A percentile compares a stretch with the other conserved stretches of the same genome.
Evolutionary conservation across 1,140 invertebrate species (phyloP).

Genomic region (Pachyrhynchus sulphureomaculatus): DNA sequence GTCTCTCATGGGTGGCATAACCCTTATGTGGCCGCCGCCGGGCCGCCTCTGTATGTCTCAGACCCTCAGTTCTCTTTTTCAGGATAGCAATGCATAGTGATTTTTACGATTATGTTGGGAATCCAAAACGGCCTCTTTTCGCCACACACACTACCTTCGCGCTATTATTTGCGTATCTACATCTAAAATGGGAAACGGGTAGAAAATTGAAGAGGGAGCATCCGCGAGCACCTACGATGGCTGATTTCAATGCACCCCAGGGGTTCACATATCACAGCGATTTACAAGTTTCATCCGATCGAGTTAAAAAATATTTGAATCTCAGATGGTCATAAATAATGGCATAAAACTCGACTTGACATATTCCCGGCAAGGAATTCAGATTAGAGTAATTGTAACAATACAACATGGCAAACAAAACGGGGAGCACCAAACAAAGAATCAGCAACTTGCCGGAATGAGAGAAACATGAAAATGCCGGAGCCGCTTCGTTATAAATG

Average conservation of each 20-base stretch:
- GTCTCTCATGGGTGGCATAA: constrained; percentile 49
- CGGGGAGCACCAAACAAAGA: constrained; percentile 33
- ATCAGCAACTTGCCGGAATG: constrained; percentile 29
- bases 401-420: constrained; percentile 29
- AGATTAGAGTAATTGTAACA: constrained; percentile 34
- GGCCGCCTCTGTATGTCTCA: constrained; percentile 29
- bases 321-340: constrained; percentile 37
- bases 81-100: constrained; percentile 49
- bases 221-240: constrained; percentile 29
- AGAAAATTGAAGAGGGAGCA: constrained; percentile 45
- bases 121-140: constrained; percentile 44
- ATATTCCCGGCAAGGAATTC: constrained; percentile 8
- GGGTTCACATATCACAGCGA: constrained; percentile 45
- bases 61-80: constrained; percentile 18
- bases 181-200: constrained; percentile 43
- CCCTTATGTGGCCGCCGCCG: constrained; percentile 45
- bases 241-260: constrained; percentile 47
- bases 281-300: constrained; percentile 43
- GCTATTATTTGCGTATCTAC: constrained; percentile 45
- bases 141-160: constrained; percentile 33
- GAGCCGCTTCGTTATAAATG: constrained; percentile 35
- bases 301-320: constrained; percentile 29
- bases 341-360: constrained; percentile 29
- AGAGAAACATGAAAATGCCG: constrained; percentile 40
- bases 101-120: constrained; percentile 53